Evolutionary conservation across 2,797 vertebrate species (phyloP).

Genomic region (Alcedo quadribrachys): DNA sequence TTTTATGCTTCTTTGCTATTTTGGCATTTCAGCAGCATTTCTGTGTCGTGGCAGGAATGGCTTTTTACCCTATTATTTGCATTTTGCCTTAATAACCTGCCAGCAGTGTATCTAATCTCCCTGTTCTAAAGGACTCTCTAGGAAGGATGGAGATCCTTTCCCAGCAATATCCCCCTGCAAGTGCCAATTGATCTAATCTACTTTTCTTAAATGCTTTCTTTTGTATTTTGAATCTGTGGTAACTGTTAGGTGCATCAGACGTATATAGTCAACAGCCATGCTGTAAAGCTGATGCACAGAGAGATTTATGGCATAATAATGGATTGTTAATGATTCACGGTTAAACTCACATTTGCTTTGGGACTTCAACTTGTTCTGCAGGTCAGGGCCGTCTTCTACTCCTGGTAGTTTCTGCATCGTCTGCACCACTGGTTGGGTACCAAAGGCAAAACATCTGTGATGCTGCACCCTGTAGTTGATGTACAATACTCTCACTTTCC

Average conservation of each 20-base stretch:
- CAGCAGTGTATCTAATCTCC: neutral
- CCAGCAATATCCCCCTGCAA: neutral
- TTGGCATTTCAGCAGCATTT: neutral
- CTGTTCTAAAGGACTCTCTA: neutral
- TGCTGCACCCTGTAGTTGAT: fast-evolving
- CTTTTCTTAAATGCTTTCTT: neutral
- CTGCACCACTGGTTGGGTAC: neutral
- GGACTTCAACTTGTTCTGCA: neutral
- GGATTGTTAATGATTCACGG: neutral
- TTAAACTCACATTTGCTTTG: neutral
- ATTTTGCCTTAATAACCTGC: neutral
- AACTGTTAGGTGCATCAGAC: neutral
- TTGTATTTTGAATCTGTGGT: neutral
- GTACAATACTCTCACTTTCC: neutral
- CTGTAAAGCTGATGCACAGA: neutral
- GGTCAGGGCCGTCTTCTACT: neutral
- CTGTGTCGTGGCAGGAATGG: neutral
- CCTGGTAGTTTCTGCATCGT: neutral
- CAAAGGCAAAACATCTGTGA: fast-evolving
- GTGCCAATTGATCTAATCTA: neutral
- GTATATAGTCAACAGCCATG: neutral
- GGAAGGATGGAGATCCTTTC: neutral
- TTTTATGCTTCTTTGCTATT: neutral
- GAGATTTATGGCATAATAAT: neutral
- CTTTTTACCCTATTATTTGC: neutral